Evolutionary conservation across 1,140 invertebrate genomes (phyloP), one percentile per base, ranked within the genome.

Genomic region (Macrobrachium nipponense): DNA sequence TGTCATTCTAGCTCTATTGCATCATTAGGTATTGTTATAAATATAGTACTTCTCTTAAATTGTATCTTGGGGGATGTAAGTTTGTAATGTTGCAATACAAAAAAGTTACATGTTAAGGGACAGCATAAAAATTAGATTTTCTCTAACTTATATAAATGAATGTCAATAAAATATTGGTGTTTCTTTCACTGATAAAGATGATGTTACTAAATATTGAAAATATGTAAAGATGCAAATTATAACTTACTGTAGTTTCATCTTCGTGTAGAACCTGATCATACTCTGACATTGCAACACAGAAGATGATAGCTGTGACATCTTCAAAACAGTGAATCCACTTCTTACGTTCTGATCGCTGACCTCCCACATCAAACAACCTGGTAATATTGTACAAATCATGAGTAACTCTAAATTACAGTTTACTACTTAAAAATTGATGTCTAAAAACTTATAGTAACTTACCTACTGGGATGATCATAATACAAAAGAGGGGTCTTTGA

Each of bases 261-360:
- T 98, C 97, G 90, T 97, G 96, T 90, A 98, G 93, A 58, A 98
- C 97, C 93, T 98, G 95, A 93, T 99, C 97, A 91, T 99, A 99
- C 90, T 98, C 98, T 87, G 97, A 99, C 95, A 99, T 97, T 89
- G 99, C 98, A 86, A 99, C 98, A 93, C 98, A 99, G 93, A 99
- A 99, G 90, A 99, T 99, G 91, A 99, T 99, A 91, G 99, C 98
- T 84, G 98, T 99, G 27, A 99, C 98, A 91, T 98, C 98, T 93
- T 99, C 98, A 93, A 99, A 99, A 93, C 99, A 99, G 91, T 99
- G 98, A 91, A 99, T 99, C 98, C 98, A 99, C 93, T 99, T 99
- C 93, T 99, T 99, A 91, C 99, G 94, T 92, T 99, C 98, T 77
- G 98, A 99, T 90, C 99, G 94, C 92, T 99, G 98, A 73, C 98